Evolutionary conservation across 2,113 vertebrate genomes (phyloP).

Genomic region (Arenaria interpres): DNA sequence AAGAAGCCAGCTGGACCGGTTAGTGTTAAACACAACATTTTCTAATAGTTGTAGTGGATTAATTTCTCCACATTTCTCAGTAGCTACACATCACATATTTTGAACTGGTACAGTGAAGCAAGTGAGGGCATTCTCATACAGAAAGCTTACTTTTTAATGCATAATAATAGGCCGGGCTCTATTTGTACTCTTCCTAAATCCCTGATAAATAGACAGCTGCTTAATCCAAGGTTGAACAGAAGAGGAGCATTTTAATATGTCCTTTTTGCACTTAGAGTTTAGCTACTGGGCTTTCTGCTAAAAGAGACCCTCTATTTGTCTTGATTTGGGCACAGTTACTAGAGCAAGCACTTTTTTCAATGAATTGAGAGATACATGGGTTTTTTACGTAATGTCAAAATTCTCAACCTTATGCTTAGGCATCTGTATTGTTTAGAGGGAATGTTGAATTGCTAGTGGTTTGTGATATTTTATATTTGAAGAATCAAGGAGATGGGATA

Average conservation of each 20-base stretch:
- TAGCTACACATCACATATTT: not conserved
- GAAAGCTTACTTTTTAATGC: conserved; percentile 18
- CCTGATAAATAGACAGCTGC: not conserved
- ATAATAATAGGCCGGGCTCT: not conserved
- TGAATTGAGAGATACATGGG: not conserved
- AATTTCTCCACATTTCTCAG: not conserved
- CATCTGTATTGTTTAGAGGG: not conserved
- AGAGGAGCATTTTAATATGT: not conserved
- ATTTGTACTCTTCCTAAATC: not conserved
- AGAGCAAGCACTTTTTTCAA: not conserved
- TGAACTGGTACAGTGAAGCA: not conserved
- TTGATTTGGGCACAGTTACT: not conserved
- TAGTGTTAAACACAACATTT: conserved; percentile 55
- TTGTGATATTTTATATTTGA: not conserved
- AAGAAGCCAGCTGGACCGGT: conserved; percentile 80
- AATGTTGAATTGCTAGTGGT: not conserved
- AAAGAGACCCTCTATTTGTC: not conserved
- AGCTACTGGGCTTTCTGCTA: not conserved
- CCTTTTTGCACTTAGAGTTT: not conserved
- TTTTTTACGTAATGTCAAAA: not conserved
- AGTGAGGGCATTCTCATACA: not conserved
- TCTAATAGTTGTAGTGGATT: conserved; percentile 4
- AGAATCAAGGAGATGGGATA: not conserved
- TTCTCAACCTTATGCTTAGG: not conserved
- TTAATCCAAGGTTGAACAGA: not conserved